Conservation (phyloP, 2,113 vertebrate species). For the Mellivora capensis region DNA sequence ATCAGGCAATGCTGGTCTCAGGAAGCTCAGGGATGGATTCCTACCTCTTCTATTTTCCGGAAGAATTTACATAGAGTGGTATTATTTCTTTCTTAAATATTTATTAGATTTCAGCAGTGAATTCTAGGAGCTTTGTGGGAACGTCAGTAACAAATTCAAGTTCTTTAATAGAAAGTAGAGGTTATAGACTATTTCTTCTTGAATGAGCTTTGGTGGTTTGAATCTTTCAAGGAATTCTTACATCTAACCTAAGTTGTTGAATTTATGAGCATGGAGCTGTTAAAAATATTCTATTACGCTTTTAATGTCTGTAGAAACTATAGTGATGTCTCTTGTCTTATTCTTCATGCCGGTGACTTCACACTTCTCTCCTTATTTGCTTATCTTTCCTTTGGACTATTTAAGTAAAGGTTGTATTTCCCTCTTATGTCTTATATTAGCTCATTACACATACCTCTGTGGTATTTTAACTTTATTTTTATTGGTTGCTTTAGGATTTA, state of each 20-base stretch:
- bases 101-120: not conserved
- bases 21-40: not conserved
- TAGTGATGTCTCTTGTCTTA: not conserved
- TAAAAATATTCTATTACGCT: not conserved
- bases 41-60: not conserved
- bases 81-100: not conserved
- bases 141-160: not conserved
- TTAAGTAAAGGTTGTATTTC: not conserved
- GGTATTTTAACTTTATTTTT: not conserved
- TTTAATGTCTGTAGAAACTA: not conserved
- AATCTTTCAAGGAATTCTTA: not conserved
- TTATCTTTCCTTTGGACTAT: not conserved
- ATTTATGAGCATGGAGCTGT: not conserved
- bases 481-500: not conserved
- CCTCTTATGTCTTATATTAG: not conserved
- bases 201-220: not conserved
- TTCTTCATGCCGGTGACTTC: not conserved
- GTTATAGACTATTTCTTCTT: not conserved
- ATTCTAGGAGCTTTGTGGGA: not conserved
- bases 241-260: not conserved
- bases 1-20: not conserved
- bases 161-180: not conserved
- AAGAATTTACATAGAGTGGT: not conserved
- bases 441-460: not conserved
- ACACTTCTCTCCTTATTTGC: not conserved